phyloP scores from a whole-genome alignment of 2,113 vertebrate genomes.

The Picathartes gymnocephalus region DNA sequence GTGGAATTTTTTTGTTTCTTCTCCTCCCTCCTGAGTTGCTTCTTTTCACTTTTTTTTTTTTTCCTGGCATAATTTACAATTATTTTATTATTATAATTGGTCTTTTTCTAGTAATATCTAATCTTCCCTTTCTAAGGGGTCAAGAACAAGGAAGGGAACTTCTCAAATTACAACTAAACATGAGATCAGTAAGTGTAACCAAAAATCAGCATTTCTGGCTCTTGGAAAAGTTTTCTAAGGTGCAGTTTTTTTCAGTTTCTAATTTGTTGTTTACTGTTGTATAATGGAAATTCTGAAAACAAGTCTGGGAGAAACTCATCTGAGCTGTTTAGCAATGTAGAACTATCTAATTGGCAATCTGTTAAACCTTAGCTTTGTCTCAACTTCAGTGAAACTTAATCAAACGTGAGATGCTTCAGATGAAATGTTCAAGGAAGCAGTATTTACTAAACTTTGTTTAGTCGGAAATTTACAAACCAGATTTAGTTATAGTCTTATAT shows the following conservation, averaged over 20 bases:
- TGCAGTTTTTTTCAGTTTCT: not conserved
- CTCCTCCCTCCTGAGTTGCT: not conserved
- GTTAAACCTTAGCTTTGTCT: not conserved
- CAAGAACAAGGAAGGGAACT: not conserved
- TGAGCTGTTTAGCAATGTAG: not conserved
- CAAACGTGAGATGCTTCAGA: not conserved
- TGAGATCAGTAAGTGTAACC: not conserved
- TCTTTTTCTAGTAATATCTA: not conserved
- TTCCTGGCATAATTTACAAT: not conserved
- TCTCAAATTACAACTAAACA: not conserved
- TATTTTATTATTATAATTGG: not conserved
- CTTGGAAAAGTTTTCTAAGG: not conserved
- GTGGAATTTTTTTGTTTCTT: not conserved
- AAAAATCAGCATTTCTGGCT: not conserved
- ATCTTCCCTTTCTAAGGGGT: not conserved
- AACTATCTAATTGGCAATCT: not conserved
- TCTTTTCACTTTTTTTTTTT: not conserved
- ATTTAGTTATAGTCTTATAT: constrained; percentile 1
- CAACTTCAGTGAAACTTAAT: not conserved
- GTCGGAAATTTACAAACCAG: constrained; percentile 22
- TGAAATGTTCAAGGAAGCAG: not conserved
- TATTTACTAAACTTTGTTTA: constrained; percentile 45
- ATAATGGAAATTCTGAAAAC: not conserved
- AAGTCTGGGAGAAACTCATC: not conserved
- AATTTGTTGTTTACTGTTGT: not conserved